Evolutionary conservation across 2,797 vertebrate species (phyloP).

Genomic region (Enteromius trimaculatus): DNA sequence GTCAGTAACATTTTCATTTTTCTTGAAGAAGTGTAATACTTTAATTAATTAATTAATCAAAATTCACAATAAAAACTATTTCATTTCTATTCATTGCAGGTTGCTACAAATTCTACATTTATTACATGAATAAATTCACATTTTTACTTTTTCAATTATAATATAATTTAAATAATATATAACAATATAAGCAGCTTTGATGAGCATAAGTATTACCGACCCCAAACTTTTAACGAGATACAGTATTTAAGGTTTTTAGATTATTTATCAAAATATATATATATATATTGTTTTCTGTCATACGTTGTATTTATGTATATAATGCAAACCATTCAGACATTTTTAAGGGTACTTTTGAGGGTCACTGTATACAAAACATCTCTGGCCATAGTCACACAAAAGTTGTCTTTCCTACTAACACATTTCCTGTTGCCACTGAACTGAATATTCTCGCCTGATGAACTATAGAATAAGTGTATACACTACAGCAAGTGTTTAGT

Average conservation of each 20-base stretch:
- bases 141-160: background rate
- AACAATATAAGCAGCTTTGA: background rate
- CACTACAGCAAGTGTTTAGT: constrained; percentile 26
- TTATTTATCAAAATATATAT: background rate
- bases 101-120: background rate
- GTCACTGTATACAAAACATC: background rate
- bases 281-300: too few species aligned
- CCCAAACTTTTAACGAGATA: background rate
- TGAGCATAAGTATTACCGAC: background rate
- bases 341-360: background rate
- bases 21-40: background rate
- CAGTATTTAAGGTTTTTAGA: background rate
- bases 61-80: background rate
- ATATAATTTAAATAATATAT: background rate
- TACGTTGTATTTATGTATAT: background rate
- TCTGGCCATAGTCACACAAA: background rate
- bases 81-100: background rate
- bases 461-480: constrained; percentile 21
- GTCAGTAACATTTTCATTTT: background rate
- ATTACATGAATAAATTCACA: background rate
- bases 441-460: background rate
- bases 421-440: constrained; percentile 27
- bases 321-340: background rate
- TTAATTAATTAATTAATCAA: background rate
- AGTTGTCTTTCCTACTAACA: background rate